Evolutionary conservation across 64 coral and sea anemone species (phyloP), one percentile per base, ranked within the genome.

Genomic region (Trachythela sp.): DNA sequence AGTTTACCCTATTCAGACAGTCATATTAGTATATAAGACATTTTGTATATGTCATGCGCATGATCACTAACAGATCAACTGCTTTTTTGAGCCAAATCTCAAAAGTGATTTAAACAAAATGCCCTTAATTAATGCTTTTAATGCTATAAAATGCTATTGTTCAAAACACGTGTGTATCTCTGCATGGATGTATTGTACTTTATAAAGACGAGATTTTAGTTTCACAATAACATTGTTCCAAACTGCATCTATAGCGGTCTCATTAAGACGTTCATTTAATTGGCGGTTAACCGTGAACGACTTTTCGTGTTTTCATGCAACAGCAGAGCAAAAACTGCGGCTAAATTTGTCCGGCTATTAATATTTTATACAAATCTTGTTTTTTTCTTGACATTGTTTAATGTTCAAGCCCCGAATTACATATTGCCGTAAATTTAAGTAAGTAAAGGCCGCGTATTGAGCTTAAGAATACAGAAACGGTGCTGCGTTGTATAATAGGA

Each of bases 281-380:
- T 64, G 26, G 56, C 17, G 56, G 56, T 64, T 27, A 26, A 64
- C 56, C 56, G 22, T 8, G 22, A 64, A 64, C 56, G 56, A 6
- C 20, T 64, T 64, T 64, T 64, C 56, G 4, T 64, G 56, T 64
- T 64, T 64, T n/a, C 4, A 64, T 64, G 56, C 56, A 64, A 64
- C 20, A 7, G 0, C 22, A 64, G 26, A 64, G 56, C 49, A 52
- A 52, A 64, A 64, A n/a, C 56, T 20, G 56, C 5, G 56, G 56
- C 56, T 5, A 6, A 26, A 2, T 45, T n/a, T 64, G 56, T n/a
- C 20, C 56, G 56, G 22, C 56, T 18, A 64, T 64, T 64, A 64
- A 64, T 64, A 64, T 64, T 64, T 64, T 64, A 64, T 64, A n/a
- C 22, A 64, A 64, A 64, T 64, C 56, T 64, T 64, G 56, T 64